Evolutionary conservation across 2,113 vertebrate genomes (phyloP).

Genomic region (Melospiza georgiana): DNA sequence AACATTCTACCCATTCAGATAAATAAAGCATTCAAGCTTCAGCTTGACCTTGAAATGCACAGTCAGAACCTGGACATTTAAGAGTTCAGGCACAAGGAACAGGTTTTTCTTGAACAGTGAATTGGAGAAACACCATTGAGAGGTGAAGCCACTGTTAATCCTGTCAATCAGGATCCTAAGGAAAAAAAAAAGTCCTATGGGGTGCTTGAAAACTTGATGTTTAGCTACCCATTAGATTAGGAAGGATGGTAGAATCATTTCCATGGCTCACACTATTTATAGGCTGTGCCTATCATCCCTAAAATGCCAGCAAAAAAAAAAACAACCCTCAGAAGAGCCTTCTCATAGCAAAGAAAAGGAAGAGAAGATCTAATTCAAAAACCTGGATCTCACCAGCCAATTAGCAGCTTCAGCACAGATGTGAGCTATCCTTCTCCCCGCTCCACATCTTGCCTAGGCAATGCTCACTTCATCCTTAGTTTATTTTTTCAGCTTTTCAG

Average conservation of each 20-base stretch:
- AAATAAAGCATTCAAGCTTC: background rate
- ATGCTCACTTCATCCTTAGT: background rate
- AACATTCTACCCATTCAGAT: fast-evolving
- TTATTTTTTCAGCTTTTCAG: background rate
- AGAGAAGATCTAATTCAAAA: background rate
- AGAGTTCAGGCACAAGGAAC: background rate
- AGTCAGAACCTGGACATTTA: background rate
- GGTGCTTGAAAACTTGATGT: background rate
- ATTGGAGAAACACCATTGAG: background rate
- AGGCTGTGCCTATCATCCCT: background rate
- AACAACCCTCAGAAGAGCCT: background rate
- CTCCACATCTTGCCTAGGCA: background rate
- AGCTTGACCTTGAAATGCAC: background rate
- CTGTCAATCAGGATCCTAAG: background rate
- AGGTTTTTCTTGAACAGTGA: background rate
- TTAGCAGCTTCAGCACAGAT: background rate
- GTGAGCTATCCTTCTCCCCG: background rate
- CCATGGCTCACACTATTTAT: background rate
- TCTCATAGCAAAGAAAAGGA: background rate
- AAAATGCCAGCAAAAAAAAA: background rate
- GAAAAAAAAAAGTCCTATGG: background rate
- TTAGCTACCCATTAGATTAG: background rate
- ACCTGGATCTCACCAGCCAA: background rate
- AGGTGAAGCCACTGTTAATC: background rate
- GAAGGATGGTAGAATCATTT: background rate